Conservation (phyloP, 2,888 invertebrate species). For the Drepana falcataria region DNA sequence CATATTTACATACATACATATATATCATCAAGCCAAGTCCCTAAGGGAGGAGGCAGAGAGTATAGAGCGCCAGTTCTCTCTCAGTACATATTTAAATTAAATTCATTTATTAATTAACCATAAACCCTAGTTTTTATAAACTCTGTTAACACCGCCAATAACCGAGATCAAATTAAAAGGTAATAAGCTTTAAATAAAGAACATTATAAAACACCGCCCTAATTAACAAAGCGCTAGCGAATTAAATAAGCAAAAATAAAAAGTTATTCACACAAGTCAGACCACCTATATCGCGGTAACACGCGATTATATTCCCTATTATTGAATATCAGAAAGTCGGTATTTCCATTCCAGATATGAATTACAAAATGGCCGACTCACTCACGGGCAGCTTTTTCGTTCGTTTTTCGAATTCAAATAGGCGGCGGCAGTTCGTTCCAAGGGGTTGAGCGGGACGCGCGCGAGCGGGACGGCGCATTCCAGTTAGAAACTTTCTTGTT, state of each 20-base stretch:
- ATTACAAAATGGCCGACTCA: constrained; percentile 49
- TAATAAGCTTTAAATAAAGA: constrained; percentile 10
- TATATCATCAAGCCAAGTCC: no score
- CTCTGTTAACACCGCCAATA: no score
- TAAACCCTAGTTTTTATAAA: no score
- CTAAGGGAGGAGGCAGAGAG: no score
- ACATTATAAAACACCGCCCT: constrained; percentile 16
- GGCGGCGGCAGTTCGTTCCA: constrained; percentile 36
- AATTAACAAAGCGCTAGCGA: constrained; percentile 9
- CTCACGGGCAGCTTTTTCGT: constrained; percentile 49
- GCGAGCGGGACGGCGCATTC: constrained; percentile 4
- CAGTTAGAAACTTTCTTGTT: constrained; percentile 1
- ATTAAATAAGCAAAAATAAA: constrained; percentile 21
- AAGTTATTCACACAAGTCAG: constrained; percentile 12
- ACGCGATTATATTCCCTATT: constrained; percentile 18
- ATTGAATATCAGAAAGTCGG: constrained; percentile 3
- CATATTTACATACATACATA: no score
- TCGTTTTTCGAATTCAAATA: constrained; percentile 64
- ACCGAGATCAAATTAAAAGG: constrained; percentile 3
- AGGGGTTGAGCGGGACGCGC: constrained; percentile 39
- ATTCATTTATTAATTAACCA: no score
- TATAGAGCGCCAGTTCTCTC: no score
- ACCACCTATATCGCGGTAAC: constrained; percentile 3
- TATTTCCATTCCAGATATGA: constrained; percentile 18
- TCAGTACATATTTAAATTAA: no score